Evolutionary conservation across 1,140 invertebrate species (phyloP).

Genomic region (Drosophila pectinifera): DNA sequence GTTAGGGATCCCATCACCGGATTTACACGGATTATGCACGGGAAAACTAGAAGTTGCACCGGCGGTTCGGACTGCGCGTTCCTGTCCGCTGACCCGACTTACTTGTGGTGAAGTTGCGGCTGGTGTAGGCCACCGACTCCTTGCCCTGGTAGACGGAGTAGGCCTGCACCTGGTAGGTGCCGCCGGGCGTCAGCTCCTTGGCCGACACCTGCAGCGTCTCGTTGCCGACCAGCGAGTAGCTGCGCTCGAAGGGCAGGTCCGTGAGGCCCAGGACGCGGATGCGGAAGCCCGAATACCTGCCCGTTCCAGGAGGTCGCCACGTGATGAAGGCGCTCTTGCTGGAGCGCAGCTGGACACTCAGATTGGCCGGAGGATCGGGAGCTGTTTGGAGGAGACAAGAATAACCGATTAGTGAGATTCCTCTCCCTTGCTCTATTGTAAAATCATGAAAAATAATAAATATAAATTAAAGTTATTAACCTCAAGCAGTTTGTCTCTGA

Average conservation of each 20-base stretch:
- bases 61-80: constrained; percentile 53
- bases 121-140: constrained; percentile 95
- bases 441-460: too few relatives aligned
- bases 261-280: constrained; percentile 89
- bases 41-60: constrained; percentile 61
- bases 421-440: too few relatives aligned
- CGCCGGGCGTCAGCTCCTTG: constrained; percentile 93
- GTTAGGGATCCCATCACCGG: constrained; percentile 30
- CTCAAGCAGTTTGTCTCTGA: neutral
- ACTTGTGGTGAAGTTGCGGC: constrained; percentile 97
- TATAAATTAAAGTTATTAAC: too few relatives aligned
- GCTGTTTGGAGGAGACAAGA: constrained; percentile 85
- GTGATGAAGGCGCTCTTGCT: constrained; percentile 93
- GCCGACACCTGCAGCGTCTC: constrained; percentile 89
- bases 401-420: too few relatives aligned
- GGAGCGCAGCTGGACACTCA: constrained; percentile 91
- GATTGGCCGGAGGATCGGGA: constrained; percentile 94
- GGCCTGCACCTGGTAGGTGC: constrained; percentile 94
- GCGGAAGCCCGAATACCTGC: constrained; percentile 92
- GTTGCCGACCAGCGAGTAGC: constrained; percentile 88
- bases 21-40: neutral
- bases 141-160: constrained; percentile 95
- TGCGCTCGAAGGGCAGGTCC: constrained; percentile 86
- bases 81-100: constrained; percentile 84
- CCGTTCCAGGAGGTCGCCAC: constrained; percentile 92